These are phyloP conservation scores for Holcopasites calliopsidis DNA, from an alignment of 1,140 invertebrate genomes.

Conservation along the genomic window DNA sequence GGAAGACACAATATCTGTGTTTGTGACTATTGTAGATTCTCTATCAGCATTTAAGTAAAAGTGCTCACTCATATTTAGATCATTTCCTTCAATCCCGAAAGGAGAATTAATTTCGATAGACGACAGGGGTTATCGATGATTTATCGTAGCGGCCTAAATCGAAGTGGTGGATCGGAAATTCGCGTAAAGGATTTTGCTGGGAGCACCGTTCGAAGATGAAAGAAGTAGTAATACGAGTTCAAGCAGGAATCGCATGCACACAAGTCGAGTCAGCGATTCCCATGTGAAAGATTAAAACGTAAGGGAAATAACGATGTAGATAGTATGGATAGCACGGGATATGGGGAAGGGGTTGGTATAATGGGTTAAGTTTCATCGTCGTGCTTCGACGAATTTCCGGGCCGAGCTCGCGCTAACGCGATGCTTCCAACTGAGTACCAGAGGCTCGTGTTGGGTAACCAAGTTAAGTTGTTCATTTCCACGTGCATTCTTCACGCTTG, in stretches of 20 bases:
- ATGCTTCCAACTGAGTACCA: slow-evolving; percentile 58
- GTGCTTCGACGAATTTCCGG: slow-evolving; percentile 66
- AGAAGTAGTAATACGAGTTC: slow-evolving; percentile 35
- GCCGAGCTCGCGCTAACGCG: slow-evolving; percentile 59
- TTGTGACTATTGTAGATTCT: no score
- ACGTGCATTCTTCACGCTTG: slow-evolving; percentile 57
- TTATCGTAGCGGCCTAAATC: slow-evolving; percentile 13
- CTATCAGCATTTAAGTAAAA: no score
- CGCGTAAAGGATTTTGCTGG: slow-evolving; percentile 21
- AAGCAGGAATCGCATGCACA: slow-evolving; percentile 43
- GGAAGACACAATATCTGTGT: no score
- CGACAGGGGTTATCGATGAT: not conserved
- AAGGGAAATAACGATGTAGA: slow-evolving; percentile 62
- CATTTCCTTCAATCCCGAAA: no score
- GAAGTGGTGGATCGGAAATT: not conserved
- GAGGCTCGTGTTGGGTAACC: slow-evolving; percentile 59
- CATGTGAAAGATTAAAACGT: slow-evolving; percentile 59
- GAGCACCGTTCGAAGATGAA: slow-evolving; percentile 8
- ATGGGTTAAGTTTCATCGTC: slow-evolving; percentile 67
- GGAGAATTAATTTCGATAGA: not conserved
- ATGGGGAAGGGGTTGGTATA: slow-evolving; percentile 54
- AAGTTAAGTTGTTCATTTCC: slow-evolving; percentile 64
- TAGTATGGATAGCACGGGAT: slow-evolving; percentile 54
- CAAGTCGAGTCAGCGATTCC: slow-evolving; percentile 50
- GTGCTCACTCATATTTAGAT: no score